phyloP scores from a whole-genome alignment of 2,888 invertebrate species.

The Eilema depressum region DNA sequence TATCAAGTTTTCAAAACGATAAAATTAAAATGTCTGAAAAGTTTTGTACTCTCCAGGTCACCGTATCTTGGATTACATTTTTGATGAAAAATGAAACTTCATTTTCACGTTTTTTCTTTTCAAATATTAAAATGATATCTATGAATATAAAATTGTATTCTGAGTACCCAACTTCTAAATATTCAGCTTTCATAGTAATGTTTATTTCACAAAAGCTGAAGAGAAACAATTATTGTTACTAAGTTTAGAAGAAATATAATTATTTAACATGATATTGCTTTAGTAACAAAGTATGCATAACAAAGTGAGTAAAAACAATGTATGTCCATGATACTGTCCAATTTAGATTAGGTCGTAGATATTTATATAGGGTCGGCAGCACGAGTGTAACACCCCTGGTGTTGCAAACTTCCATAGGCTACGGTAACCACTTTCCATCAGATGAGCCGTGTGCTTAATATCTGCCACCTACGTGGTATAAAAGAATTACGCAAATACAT shows the following conservation, averaged over 20 bases:
- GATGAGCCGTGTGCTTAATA: too few species aligned
- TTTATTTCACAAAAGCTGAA: neutral
- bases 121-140: constrained; percentile 27
- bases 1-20: constrained; percentile 48
- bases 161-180: neutral
- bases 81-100: constrained; percentile 36
- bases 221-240: neutral
- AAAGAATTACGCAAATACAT: too few species aligned
- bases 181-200: neutral
- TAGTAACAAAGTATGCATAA: too few species aligned
- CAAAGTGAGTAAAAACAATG: too few species aligned
- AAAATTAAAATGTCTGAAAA: constrained; percentile 52
- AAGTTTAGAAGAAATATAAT: neutral
- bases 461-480: too few species aligned
- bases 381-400: too few species aligned
- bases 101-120: constrained; percentile 32
- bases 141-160: constrained; percentile 6
- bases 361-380: too few species aligned
- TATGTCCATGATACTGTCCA: too few species aligned
- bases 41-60: constrained; percentile 36
- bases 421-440: too few species aligned
- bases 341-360: too few species aligned
- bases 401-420: too few species aligned
- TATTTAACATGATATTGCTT: too few species aligned
- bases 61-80: constrained; percentile 26